A percentile compares a stretch with the other conserved stretches of the same genome.
These are phyloP conservation scores for Papilio polytes DNA, from an alignment of 1,140 invertebrate species.

Conservation along the genomic window DNA sequence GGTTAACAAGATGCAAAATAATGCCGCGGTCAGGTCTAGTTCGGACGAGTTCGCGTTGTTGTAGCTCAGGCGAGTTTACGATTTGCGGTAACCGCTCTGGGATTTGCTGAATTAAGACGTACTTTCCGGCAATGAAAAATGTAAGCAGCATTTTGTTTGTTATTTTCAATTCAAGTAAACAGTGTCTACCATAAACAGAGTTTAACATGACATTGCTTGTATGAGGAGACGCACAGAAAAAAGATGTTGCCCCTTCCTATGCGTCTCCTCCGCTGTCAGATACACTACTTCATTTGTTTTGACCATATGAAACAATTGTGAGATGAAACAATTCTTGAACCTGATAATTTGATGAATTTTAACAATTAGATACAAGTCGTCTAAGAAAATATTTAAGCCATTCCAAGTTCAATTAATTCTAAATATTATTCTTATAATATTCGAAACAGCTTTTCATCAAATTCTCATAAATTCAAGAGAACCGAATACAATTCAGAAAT, in stretches of 20 bases:
- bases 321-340: too few relatives aligned
- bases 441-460: background rate
- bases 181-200: too few relatives aligned
- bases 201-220: background rate
- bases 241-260: too few relatives aligned
- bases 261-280: too few relatives aligned
- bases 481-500: background rate
- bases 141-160: background rate
- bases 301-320: too few relatives aligned
- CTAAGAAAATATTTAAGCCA: background rate
- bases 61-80: slow-evolving; percentile 38
- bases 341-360: too few relatives aligned
- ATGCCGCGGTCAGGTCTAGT: slow-evolving; percentile 33
- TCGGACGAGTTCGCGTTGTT: slow-evolving; percentile 32
- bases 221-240: too few relatives aligned
- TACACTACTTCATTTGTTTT: too few relatives aligned
- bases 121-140: slow-evolving; percentile 1
- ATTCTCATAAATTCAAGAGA: background rate
- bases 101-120: slow-evolving; percentile 31
- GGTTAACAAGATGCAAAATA: slow-evolving; percentile 41
- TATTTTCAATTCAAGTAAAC: background rate
- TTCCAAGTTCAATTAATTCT: background rate
- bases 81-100: slow-evolving; percentile 26
- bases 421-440: background rate
- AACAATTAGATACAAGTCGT: too few relatives aligned